Conservation (phyloP, 2,113 vertebrate species). For the Cyprinus carpio region DNA sequence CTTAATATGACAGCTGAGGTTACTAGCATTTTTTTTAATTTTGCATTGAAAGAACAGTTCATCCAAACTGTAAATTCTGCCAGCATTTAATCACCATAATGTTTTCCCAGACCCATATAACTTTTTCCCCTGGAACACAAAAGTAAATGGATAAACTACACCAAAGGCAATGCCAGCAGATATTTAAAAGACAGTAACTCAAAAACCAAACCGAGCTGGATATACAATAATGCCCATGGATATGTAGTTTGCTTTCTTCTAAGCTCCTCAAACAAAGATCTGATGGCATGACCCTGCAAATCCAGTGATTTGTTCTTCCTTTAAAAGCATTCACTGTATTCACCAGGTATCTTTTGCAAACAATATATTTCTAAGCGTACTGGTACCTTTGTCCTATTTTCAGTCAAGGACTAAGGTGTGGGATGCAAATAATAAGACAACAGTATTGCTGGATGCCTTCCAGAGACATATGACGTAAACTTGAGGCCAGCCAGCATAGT, state of each 20-base stretch:
- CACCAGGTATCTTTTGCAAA: background rate
- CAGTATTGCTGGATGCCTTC: slow-evolving; percentile 21
- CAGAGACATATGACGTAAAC: slow-evolving; percentile 20
- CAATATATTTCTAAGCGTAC: background rate
- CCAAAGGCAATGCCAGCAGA: background rate
- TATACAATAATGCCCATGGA: background rate
- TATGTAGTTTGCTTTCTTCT: background rate
- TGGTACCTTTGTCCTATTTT: slow-evolving; percentile 4
- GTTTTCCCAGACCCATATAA: background rate
- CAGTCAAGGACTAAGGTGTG: slow-evolving; percentile 27
- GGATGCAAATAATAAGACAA: slow-evolving; percentile 1
- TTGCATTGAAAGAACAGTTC: background rate
- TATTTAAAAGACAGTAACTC: background rate
- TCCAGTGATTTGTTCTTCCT: slow-evolving; percentile 7
- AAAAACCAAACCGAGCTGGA: background rate
- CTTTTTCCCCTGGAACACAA: background rate
- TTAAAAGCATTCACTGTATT: background rate
- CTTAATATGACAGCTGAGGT: background rate
- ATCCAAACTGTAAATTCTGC: background rate
- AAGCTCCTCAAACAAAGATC: background rate
- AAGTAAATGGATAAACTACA: background rate
- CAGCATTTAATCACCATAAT: background rate
- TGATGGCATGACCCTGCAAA: background rate
- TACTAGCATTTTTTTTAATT: background rate
- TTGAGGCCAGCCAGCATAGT: background rate